phyloP scores from a whole-genome alignment of 2,113 vertebrate species.

The Lagopus muta region DNA sequence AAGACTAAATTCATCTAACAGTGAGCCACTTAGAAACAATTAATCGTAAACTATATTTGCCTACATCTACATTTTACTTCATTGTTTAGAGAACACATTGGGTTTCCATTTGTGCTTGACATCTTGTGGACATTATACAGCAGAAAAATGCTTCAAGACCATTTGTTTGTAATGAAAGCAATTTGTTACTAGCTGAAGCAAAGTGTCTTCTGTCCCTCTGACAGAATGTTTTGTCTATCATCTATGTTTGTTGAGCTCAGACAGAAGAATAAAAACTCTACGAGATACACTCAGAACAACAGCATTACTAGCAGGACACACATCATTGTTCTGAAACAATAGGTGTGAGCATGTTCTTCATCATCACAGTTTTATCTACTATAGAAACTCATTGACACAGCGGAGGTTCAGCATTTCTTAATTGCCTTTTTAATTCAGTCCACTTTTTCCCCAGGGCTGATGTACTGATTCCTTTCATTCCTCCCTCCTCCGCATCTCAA shows the following conservation, averaged over 20 bases:
- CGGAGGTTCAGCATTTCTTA: slow-evolving; percentile 50
- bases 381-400: slow-evolving; percentile 21
- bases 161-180: slow-evolving; percentile 75
- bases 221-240: slow-evolving; percentile 35
- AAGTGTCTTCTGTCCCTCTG: slow-evolving; percentile 71
- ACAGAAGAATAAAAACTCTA: slow-evolving; percentile 45
- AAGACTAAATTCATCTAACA: background rate
- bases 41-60: background rate
- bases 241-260: slow-evolving; percentile 30
- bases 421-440: slow-evolving; percentile 69
- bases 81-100: slow-evolving; percentile 22
- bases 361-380: slow-evolving; percentile 26
- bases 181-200: slow-evolving; percentile 72
- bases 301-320: slow-evolving; percentile 39
- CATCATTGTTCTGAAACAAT: slow-evolving; percentile 59
- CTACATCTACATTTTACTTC: background rate
- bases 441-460: slow-evolving; percentile 25
- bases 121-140: background rate
- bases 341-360: background rate
- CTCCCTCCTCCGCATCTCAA: background rate
- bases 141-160: slow-evolving; percentile 66
- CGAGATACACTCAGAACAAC: slow-evolving; percentile 52
- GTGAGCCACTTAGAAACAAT: background rate
- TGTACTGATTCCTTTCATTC: background rate
- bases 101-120: slow-evolving; percentile 35